Conservation (phyloP, 53 echinoderm and acorn worm species). For the Hippasteria phrygiana region DNA sequence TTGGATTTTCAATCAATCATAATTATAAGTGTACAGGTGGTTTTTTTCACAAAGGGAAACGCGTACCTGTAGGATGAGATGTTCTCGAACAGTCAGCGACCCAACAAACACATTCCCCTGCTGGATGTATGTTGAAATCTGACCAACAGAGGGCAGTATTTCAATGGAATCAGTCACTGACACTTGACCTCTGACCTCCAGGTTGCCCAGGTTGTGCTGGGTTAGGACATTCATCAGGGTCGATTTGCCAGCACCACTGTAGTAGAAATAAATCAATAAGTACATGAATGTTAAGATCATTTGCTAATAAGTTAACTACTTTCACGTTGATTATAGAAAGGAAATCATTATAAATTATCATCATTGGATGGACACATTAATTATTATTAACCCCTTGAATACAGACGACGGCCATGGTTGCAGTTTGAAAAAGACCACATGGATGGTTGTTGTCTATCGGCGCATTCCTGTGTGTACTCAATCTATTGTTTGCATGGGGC, state of each 20-base stretch:
- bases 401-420: no score
- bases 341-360: no score
- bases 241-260: conserved; percentile 81
- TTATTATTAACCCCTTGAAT: no score
- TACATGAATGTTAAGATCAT: not conserved
- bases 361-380: no score
- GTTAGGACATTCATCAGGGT: conserved; percentile 81
- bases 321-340: no score
- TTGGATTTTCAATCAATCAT: no score
- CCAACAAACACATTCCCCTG: conserved; percentile 74
- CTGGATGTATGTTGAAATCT: conserved; percentile 74
- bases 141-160: conserved; percentile 22
- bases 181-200: conserved; percentile 77
- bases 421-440: no score
- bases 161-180: conserved; percentile 54
- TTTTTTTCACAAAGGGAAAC: not conserved
- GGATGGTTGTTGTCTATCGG: no score
- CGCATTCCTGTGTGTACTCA: no score
- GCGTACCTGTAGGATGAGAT: conserved; percentile 70
- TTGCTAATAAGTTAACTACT: no score
- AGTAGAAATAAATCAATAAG: not conserved
- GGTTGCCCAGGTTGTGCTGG: conserved; percentile 56
- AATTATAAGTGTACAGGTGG: no score
- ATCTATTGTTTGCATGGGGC: no score
- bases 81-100: conserved; percentile 76